phyloP scores from a whole-genome alignment of 1,140 invertebrate species.

The Lasaia peninsularis region DNA sequence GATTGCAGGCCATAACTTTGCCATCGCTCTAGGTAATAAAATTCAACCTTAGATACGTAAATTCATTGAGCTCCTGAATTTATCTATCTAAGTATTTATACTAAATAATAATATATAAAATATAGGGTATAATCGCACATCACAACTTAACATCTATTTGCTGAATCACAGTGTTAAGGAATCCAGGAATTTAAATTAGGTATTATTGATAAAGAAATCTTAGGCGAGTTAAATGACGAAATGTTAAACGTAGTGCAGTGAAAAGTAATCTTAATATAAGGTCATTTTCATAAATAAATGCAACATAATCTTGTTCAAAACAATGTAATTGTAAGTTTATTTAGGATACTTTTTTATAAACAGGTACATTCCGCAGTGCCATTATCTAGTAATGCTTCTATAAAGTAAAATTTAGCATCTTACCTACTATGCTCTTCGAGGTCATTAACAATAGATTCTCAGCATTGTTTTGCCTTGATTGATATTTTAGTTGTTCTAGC shows the following conservation, averaged over 20 bases:
- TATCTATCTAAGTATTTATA: constrained; percentile 54
- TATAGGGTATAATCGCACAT: constrained; percentile 70
- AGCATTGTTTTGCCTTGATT: constrained; percentile 22
- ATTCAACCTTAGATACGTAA: constrained; percentile 52
- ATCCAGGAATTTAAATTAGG: constrained; percentile 48
- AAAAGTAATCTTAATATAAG: constrained; percentile 52
- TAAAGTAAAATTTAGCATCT: constrained; percentile 52
- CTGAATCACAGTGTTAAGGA: constrained; percentile 53
- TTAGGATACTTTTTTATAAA: constrained; percentile 71
- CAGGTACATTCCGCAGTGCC: constrained; percentile 71
- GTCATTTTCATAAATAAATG: constrained; percentile 48
- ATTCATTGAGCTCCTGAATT: constrained; percentile 69
- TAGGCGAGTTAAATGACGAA: constrained; percentile 45
- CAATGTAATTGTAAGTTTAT: constrained; percentile 59
- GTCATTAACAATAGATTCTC: constrained; percentile 15
- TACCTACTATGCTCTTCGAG: constrained; percentile 44
- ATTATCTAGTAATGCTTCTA: constrained; percentile 68
- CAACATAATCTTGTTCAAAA: constrained; percentile 66
- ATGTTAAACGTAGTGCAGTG: constrained; percentile 53
- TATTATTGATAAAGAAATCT: constrained; percentile 61
- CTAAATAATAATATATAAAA: constrained; percentile 52
- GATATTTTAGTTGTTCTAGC: constrained; percentile 6
- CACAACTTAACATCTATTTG: constrained; percentile 73
- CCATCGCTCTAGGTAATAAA: constrained; percentile 43
- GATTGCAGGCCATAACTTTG: constrained; percentile 42